Conservation (phyloP, 2,888 invertebrate species). For the Pandemis cinnamomeana region DNA sequence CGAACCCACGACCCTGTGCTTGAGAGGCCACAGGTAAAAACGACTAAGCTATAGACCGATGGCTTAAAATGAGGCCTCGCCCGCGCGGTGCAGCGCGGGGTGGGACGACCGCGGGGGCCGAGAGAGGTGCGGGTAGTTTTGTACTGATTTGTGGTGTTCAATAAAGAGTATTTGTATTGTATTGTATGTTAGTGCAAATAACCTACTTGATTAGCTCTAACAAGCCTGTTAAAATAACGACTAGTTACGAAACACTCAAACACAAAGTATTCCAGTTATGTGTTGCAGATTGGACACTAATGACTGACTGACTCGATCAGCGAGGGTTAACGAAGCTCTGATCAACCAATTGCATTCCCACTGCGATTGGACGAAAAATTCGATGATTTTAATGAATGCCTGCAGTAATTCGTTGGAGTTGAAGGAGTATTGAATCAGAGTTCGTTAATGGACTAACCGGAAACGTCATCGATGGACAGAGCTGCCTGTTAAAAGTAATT, state of each 20-base stretch:
- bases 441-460: neutral
- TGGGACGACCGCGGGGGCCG: too few species aligned
- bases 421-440: neutral
- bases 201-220: too few species aligned
- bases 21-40: too few species aligned
- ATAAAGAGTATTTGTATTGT: too few species aligned
- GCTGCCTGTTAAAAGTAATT: too few species aligned
- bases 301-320: slow-evolving; percentile 17
- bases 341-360: slow-evolving; percentile 9
- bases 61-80: too few species aligned
- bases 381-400: neutral
- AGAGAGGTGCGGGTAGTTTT: too few species aligned
- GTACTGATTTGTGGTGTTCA: too few species aligned
- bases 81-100: too few species aligned
- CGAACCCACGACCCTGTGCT: too few species aligned
- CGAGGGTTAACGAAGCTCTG: slow-evolving; percentile 11
- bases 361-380: slow-evolving; percentile 27
- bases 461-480: neutral
- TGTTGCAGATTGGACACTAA: slow-evolving; percentile 24
- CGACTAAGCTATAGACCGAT: too few species aligned
- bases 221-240: neutral
- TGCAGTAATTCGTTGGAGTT: neutral
- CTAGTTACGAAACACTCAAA: neutral
- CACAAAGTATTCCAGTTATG: neutral
- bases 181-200: too few species aligned